Percentiles rank a stretch among this genome's conserved stretches.
These are phyloP conservation scores for Tortricodes alternella DNA, from an alignment of 2,888 invertebrate genomes.

Conservation along the genomic window DNA sequence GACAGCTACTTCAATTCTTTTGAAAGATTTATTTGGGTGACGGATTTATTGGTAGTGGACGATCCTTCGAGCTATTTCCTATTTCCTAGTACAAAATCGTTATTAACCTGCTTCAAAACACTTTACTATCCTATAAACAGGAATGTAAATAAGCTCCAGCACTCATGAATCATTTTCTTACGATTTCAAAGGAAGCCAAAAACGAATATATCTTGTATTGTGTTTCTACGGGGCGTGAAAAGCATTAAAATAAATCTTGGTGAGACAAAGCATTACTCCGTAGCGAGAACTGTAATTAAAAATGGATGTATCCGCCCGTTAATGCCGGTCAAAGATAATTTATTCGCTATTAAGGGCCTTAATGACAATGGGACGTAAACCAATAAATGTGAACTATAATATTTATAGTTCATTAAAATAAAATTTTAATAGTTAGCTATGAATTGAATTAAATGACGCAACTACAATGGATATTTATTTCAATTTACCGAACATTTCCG, in stretches of 20 bases:
- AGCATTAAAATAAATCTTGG: slow-evolving; percentile 21
- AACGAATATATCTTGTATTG: slow-evolving; percentile 17
- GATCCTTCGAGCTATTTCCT: too few relatives aligned
- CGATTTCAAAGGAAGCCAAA: slow-evolving; percentile 1
- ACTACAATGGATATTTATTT: neutral
- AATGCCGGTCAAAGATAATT: slow-evolving; percentile 8
- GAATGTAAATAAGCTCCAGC: neutral
- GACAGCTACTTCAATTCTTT: slow-evolving; percentile 19
- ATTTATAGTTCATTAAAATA: slow-evolving; percentile 5
- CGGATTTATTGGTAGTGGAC: slow-evolving; percentile 6
- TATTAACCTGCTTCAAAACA: neutral
- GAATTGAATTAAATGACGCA: neutral
- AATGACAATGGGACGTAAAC: slow-evolving; percentile 11
- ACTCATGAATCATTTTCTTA: slow-evolving; percentile 14
- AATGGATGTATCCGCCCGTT: slow-evolving; percentile 2
- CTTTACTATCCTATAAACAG: neutral
- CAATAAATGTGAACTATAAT: neutral
- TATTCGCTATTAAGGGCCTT: slow-evolving; percentile 17
- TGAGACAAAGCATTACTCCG: slow-evolving; percentile 4
- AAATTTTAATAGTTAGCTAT: neutral
- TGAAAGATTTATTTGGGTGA: slow-evolving; percentile 3
- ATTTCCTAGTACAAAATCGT: neutral
- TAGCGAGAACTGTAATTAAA: slow-evolving; percentile 11
- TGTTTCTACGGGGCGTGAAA: slow-evolving; percentile 9
- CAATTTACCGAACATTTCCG: neutral